Base-by-base conservation (phyloP, 2,888 invertebrate species). In the Trissonchulus latispiculum region DNA sequence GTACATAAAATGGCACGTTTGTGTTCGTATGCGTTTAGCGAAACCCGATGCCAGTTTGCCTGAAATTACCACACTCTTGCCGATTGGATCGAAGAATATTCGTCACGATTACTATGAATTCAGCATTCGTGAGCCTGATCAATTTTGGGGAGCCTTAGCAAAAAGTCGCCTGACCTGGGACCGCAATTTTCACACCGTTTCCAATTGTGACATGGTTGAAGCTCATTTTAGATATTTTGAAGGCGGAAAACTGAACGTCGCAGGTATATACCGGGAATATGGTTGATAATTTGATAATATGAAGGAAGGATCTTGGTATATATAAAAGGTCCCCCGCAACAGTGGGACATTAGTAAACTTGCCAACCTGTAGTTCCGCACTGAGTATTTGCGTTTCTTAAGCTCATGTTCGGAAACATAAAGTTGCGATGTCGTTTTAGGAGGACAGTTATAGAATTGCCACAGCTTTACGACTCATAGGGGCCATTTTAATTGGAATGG, bases 131-230 rank as follows among this genome's bases (percentile, higher is more conserved):
- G 74, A 83, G 15, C 81, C 83, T 33, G 81, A 83, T 32, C 69
- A 75, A 37, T 85, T 85, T 77, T 85, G 85, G 85, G 81, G 82
- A 0, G 80, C 78, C 33, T 75, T 85, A 70, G 85, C 83, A 8
- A 75, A 78, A 37, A 79, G 78, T 29, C 76, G 84, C 32, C 74
- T 85, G 61, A 73, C 77, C 32, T 85, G 84, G 85, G 76, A 75
- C 61, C 76, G 78, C 72, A 80, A 81, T 61, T 85, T 84, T 75
- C 78, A 81, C 15, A 75, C 75, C 35, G 82, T 83, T 0, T 76
- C 77, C 72, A 80, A 83, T 33, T 81, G 82, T 75, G 79, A 84
- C 75, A 75, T 84, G 75, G 71, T 76, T 1, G 76, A 78, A 36
- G 84, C 82, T 2, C 78, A 80, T 33, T 78, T 82, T 61, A 74